phyloP scores from a whole-genome alignment of 2,888 invertebrate species.

The Temnothorax ravouxi region DNA sequence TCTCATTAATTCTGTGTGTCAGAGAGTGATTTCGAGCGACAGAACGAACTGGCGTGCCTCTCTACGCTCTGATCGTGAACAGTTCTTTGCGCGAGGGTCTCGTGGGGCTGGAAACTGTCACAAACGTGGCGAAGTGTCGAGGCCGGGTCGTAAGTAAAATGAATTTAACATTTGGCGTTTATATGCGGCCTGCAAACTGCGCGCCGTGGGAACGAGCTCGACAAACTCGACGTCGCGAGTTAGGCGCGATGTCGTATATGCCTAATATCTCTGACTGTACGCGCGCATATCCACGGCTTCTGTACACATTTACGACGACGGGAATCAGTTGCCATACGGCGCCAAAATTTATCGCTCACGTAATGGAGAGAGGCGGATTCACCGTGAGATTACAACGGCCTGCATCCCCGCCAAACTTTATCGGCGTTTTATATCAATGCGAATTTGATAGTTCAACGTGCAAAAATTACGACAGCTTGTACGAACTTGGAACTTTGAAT shows the following conservation, averaged over 20 bases:
- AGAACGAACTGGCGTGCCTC: background rate
- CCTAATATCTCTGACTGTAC: constrained; percentile 33
- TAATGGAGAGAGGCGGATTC: constrained; percentile 17
- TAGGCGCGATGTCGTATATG: constrained; percentile 23
- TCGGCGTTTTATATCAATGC: background rate
- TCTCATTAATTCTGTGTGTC: constrained; percentile 11
- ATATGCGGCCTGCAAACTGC: constrained; percentile 51
- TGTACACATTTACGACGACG: background rate
- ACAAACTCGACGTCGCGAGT: constrained; percentile 60
- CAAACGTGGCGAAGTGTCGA: constrained; percentile 62
- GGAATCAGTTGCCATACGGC: background rate
- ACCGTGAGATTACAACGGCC: constrained; percentile 17
- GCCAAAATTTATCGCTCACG: constrained; percentile 32
- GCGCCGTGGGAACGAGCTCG: constrained; percentile 67
- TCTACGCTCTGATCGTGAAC: constrained; percentile 6
- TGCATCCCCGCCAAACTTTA: constrained; percentile 15
- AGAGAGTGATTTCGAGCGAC: constrained; percentile 19
- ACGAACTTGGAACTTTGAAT: constrained; percentile 24
- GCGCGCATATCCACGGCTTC: constrained; percentile 9
- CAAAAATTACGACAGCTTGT: constrained; percentile 22
- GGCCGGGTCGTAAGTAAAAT: constrained; percentile 68
- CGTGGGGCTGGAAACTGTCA: constrained; percentile 51
- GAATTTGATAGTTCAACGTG: constrained; percentile 24
- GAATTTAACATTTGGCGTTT: constrained; percentile 74
- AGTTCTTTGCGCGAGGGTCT: constrained; percentile 45